Conservation (phyloP, 1,140 invertebrate genomes). For the Hermatobates lingyangjiaoensis region DNA sequence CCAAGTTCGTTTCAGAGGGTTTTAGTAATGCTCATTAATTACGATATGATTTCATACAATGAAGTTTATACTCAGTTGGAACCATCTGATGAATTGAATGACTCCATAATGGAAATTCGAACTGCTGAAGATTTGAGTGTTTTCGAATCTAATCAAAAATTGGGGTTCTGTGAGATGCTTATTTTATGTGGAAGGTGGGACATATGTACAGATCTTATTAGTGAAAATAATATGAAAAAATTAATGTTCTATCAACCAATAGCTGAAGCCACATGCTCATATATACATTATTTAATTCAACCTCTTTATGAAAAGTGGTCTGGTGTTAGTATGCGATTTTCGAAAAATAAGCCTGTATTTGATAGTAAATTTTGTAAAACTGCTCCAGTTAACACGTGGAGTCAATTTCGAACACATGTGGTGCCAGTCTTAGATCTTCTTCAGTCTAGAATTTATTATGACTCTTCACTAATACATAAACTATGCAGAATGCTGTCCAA, state of each 20-base stretch:
- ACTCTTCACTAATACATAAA: slow-evolving; percentile 1
- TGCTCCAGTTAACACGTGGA: not conserved
- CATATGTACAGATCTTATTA: slow-evolving; percentile 57
- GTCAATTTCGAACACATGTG: not conserved
- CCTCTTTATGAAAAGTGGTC: slow-evolving; percentile 63
- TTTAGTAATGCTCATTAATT: slow-evolving; percentile 73
- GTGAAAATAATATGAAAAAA: slow-evolving; percentile 62
- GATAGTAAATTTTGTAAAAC: not conserved
- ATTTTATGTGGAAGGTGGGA: slow-evolving; percentile 79
- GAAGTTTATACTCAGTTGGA: slow-evolving; percentile 67
- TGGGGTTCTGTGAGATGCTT: slow-evolving; percentile 75
- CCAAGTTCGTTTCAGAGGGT: slow-evolving; percentile 71
- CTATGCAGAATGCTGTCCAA: not conserved
- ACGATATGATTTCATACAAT: slow-evolving; percentile 66
- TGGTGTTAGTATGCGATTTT: not conserved
- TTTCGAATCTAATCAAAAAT: slow-evolving; percentile 75
- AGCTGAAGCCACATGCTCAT: slow-evolving; percentile 51
- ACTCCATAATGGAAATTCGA: slow-evolving; percentile 26
- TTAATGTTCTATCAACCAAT: slow-evolving; percentile 60
- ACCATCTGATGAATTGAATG: slow-evolving; percentile 44
- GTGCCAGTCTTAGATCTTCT: not conserved
- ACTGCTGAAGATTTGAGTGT: slow-evolving; percentile 18
- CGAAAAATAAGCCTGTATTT: not conserved
- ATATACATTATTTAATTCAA: slow-evolving; percentile 74
- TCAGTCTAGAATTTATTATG: not conserved